Conservation (phyloP, 92 coral and sea anemone genomes). For the Zoanthus sansibaricus region DNA sequence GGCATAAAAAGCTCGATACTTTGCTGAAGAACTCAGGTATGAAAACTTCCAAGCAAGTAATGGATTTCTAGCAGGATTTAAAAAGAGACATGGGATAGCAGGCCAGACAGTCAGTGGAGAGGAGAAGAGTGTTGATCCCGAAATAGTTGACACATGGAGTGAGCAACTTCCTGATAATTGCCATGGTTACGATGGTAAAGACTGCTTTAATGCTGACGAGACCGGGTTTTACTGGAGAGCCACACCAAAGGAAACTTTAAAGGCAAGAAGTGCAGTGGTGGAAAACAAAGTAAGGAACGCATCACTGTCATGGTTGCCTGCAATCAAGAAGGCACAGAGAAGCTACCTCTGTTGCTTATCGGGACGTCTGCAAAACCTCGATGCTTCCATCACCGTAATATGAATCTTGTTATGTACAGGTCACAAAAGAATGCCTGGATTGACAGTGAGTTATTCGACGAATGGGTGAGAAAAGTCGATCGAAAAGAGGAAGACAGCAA, state of each 20-base stretch:
- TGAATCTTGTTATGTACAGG: slow-evolving; percentile 56
- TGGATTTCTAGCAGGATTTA: neutral
- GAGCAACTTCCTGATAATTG: slow-evolving; percentile 53
- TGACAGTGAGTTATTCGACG: slow-evolving; percentile 35
- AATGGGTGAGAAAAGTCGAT: slow-evolving; percentile 53
- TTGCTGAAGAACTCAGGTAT: slow-evolving; percentile 11
- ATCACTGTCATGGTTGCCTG: slow-evolving; percentile 44
- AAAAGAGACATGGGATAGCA: neutral
- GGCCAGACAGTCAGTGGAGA: slow-evolving; percentile 33
- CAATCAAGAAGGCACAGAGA: slow-evolving; percentile 57
- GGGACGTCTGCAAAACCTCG: slow-evolving; percentile 56
- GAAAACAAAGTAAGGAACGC: slow-evolving; percentile 49
- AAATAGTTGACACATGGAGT: slow-evolving; percentile 46
- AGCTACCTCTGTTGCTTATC: slow-evolving; percentile 61
- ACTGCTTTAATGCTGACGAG: neutral
- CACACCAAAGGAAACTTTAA: slow-evolving; percentile 44
- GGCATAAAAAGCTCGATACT: neutral
- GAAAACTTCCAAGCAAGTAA: neutral
- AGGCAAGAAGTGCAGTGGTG: slow-evolving; percentile 48
- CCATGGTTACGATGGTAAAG: slow-evolving; percentile 22
- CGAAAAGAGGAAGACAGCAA: slow-evolving; percentile 56
- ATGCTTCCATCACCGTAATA: slow-evolving; percentile 49
- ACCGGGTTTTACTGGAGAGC: slow-evolving; percentile 50
- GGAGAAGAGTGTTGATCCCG: slow-evolving; percentile 54
- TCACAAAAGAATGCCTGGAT: slow-evolving; percentile 53